Conservation (phyloP, 2,113 vertebrate genomes). For the Petrocephalus zakoni region DNA sequence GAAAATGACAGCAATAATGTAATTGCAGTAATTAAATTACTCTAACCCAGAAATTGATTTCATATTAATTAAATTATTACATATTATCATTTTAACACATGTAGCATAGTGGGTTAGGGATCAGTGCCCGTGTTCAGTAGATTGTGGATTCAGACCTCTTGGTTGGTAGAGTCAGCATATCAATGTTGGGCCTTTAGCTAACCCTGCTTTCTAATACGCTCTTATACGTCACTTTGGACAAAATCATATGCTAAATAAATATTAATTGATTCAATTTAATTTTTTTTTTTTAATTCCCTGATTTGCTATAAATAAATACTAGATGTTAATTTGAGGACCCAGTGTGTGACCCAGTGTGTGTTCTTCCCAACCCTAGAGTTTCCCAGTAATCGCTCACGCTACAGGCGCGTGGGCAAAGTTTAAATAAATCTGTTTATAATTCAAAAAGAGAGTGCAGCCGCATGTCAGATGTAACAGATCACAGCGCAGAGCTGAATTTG, state of each 20-base stretch:
- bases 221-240: background rate
- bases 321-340: background rate
- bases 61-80: background rate
- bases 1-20: background rate
- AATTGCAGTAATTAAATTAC: background rate
- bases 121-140: background rate
- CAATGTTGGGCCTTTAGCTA: background rate
- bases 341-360: constrained; percentile 25
- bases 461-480: constrained; percentile 68
- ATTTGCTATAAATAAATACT: background rate
- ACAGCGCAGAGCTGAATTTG: constrained; percentile 54
- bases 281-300: background rate
- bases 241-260: background rate
- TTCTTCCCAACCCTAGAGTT: constrained; percentile 45
- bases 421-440: constrained; percentile 56
- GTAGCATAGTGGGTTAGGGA: background rate
- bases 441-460: constrained; percentile 51
- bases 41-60: background rate
- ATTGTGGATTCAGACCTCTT: background rate
- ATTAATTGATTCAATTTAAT: background rate
- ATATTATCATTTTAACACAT: background rate
- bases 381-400: constrained; percentile 43
- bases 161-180: background rate
- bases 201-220: background rate
- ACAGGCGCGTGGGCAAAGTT: constrained; percentile 9